Conservation (phyloP, 2,113 vertebrate genomes). For the human (Homo sapiens) region GRCh38 chr7:92525501-92526000, state of each 20-base stretch:
- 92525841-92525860: constrained; percentile 1
- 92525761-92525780: neutral
- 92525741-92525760: neutral
- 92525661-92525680: neutral
- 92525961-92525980: neutral
- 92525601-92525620: neutral
- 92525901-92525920: neutral
- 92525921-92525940: neutral
- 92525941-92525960: neutral
- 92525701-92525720: neutral
- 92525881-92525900: neutral
- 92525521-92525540: neutral
- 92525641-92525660: neutral
- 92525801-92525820: neutral
- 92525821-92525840: neutral
- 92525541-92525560: neutral
- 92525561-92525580: neutral
- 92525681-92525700: neutral
- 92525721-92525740: neutral
- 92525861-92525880: neutral
- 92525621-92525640: neutral
- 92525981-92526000: neutral
- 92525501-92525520: neutral
- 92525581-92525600: neutral
- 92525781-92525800: neutral